phyloP scores from a whole-genome alignment of 2,113 vertebrate genomes.

The Oenanthe oenanthe region DNA sequence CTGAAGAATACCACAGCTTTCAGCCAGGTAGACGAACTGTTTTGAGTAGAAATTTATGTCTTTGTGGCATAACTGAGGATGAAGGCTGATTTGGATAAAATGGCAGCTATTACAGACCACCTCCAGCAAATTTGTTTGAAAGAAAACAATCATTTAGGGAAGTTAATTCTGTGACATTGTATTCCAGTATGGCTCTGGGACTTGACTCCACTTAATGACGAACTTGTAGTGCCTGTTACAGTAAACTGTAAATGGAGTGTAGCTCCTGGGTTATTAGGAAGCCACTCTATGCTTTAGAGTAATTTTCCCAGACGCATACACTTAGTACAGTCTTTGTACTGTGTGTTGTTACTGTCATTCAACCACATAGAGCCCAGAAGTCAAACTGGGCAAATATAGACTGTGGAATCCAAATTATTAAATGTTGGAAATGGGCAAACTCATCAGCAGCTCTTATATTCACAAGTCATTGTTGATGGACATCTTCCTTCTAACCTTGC shows the following conservation, averaged over 20 bases:
- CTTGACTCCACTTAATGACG: accelerated
- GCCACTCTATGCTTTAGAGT: background rate
- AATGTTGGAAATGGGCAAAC: background rate
- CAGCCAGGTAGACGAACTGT: background rate
- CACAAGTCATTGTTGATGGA: background rate
- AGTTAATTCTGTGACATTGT: background rate
- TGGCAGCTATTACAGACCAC: background rate
- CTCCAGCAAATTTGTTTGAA: background rate
- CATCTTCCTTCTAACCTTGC: background rate
- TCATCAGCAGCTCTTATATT: background rate
- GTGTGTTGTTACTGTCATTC: background rate
- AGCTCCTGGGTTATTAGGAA: background rate
- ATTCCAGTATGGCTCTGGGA: background rate
- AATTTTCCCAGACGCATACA: background rate
- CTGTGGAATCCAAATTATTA: too few species aligned
- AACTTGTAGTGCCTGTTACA: background rate
- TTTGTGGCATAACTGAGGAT: background rate
- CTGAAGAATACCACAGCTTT: background rate
- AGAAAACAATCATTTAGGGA: background rate
- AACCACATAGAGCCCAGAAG: background rate
- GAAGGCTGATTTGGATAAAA: background rate
- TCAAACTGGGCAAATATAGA: background rate
- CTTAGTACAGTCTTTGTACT: background rate
- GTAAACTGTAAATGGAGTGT: background rate
- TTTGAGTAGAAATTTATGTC: background rate